Evolutionary conservation across 2,888 invertebrate genomes (phyloP), one percentile per base, ranked within the genome.

Genomic region (Drosophila longiperda): DNA sequence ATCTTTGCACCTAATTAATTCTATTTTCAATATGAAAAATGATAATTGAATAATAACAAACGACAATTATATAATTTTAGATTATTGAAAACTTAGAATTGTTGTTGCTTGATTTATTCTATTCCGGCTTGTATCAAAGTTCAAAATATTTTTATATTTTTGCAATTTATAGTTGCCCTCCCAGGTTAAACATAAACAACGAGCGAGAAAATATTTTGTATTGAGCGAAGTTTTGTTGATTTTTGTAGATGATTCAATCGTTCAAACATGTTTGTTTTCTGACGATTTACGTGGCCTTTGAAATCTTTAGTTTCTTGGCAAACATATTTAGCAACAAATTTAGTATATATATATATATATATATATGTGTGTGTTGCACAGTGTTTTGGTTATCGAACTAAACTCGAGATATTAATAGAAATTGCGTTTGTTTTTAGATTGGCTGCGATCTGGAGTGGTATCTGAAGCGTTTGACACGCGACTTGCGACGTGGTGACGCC

Each of bases 401-500:
- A 1, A 50, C 12, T 17, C 29, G 20, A 42, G 15, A 15, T 34
- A 40, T 49, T 20, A 11, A 48, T 61, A 29, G 23, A 15, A 1
- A 40, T 15, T 57, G 32, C 12, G 17, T 50, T 42, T 20, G 20
- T 48, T 32, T 59, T 9, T 55, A 92, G 92, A 91, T 92, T 63
- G 93, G 92, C 45, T 86, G 89, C 49, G 91, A 92, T 66, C 71
- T 92, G 69, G 92, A 93, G 45, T 82, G 83, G 26, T 92, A 92
- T 69, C 69, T 92, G n/a, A 76, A 84, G 53, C 87, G 88, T 0
- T 72, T 92, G 20, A 90, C 87, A 33, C 77, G 89, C 17, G 84
- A 91, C 49, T 6, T 90, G 32, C 73, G 90, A 1, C 90, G 90
- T 11, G 80, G 67, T 12, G 76, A 80, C 15, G 79, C 80, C 12